phyloP scores from a whole-genome alignment of 2,113 vertebrate species.

The Chamaetylas fuelleborni region DNA sequence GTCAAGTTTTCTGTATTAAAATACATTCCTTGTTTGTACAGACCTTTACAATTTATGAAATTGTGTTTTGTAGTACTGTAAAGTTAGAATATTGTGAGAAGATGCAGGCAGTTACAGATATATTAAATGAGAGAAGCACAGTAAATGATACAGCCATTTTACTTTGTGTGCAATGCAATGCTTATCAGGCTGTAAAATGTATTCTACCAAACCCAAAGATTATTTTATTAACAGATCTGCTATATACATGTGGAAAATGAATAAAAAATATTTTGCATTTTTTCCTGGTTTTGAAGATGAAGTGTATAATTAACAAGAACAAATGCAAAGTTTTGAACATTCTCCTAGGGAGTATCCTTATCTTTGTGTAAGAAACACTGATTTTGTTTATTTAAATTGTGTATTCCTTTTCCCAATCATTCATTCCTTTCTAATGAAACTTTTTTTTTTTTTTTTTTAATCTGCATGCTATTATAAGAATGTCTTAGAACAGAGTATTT shows the following conservation, averaged over 20 bases:
- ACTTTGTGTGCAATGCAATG: not conserved
- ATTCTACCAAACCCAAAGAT: not conserved
- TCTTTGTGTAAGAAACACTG: not conserved
- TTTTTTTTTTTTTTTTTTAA: not conserved
- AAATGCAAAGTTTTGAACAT: not conserved
- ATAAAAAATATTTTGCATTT: not conserved
- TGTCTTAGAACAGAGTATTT: not conserved
- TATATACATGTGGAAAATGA: not conserved
- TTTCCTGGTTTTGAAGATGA: not conserved
- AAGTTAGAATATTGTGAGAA: conserved; percentile 30
- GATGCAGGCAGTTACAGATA: not conserved
- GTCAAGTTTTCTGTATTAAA: conserved; percentile 61
- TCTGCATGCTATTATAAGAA: not conserved
- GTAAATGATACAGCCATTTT: conserved; percentile 25
- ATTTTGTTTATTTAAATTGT: not conserved
- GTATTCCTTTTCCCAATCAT: not conserved
- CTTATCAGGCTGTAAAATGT: not conserved
- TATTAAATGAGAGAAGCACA: not conserved
- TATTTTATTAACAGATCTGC: not conserved
- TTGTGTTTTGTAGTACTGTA: conserved; percentile 24
- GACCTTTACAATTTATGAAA: conserved; percentile 15
- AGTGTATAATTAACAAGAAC: not conserved
- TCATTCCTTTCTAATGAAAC: not conserved
- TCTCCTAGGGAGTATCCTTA: not conserved
- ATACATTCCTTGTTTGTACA: conserved; percentile 19